Evolutionary conservation across 2,113 vertebrate genomes (phyloP).

Genomic region (Phrynosoma blainvillii): DNA sequence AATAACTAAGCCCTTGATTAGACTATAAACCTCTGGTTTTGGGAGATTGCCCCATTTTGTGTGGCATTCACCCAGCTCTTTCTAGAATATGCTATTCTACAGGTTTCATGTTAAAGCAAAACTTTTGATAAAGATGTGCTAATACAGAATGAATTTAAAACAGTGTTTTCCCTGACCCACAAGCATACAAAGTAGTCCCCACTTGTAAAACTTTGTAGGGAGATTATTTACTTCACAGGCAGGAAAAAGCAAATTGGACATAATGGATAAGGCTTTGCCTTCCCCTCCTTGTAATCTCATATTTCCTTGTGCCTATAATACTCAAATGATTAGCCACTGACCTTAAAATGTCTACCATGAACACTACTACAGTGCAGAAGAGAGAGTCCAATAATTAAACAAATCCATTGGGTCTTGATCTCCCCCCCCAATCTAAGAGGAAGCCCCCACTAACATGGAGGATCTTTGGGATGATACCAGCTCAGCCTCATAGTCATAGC

Average conservation of each 20-base stretch:
- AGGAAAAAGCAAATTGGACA: constrained; percentile 21
- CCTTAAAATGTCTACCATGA: neutral
- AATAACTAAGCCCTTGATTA: neutral
- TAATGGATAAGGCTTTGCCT: neutral
- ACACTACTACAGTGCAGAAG: constrained; percentile 20
- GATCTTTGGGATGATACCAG: constrained; percentile 44
- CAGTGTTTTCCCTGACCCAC: neutral
- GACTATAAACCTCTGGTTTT: neutral
- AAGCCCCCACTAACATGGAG: constrained; percentile 62
- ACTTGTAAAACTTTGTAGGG: constrained; percentile 40
- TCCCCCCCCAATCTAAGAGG: constrained; percentile 48
- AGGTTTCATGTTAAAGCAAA: constrained; percentile 13
- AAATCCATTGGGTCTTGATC: constrained; percentile 49
- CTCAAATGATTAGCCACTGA: neutral
- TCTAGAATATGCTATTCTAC: neutral
- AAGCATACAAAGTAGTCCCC: neutral
- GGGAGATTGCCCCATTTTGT: neutral
- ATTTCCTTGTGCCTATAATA: neutral
- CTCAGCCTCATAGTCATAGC: constrained; percentile 43
- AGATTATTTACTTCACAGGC: constrained; percentile 27
- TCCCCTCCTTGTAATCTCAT: no score
- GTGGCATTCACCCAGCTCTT: neutral
- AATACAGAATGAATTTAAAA: constrained; percentile 31
- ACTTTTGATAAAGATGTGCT: neutral
- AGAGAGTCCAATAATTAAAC: constrained; percentile 44